Evolutionary conservation across 2,113 vertebrate species (phyloP).

Genomic region (Haemorhous mexicanus): DNA sequence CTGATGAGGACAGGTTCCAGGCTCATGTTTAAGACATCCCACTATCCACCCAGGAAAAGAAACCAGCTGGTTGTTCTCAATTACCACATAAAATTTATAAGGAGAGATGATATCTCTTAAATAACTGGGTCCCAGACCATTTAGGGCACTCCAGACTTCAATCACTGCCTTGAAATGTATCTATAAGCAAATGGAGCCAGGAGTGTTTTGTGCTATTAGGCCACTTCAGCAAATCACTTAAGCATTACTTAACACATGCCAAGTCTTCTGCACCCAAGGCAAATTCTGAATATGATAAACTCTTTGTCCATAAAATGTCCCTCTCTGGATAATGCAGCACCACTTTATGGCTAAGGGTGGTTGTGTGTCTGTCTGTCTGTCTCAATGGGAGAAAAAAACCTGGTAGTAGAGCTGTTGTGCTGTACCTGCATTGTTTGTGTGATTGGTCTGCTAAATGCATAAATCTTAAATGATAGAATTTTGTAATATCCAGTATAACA

Average conservation of each 20-base stretch:
- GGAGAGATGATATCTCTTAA: constrained; percentile 24
- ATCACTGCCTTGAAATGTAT: constrained; percentile 35
- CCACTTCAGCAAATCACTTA: constrained; percentile 44
- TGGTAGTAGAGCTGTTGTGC: background rate
- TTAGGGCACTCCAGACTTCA: constrained; percentile 26
- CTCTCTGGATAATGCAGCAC: background rate
- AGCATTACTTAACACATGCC: constrained; percentile 30
- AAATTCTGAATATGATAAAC: constrained; percentile 16
- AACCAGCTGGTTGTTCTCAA: background rate
- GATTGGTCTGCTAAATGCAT: constrained; percentile 11
- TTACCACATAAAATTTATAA: constrained; percentile 22
- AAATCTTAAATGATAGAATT: constrained; percentile 38
- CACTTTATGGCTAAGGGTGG: background rate
- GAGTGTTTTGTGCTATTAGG: constrained; percentile 45
- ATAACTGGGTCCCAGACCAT: constrained; percentile 2
- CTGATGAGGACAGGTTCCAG: background rate
- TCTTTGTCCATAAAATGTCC: background rate
- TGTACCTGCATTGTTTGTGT: background rate
- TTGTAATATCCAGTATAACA: constrained; percentile 31
- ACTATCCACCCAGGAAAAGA: background rate
- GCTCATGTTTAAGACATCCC: background rate
- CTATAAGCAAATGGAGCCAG: constrained; percentile 44
- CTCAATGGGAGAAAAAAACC: background rate
- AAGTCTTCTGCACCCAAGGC: constrained; percentile 21
- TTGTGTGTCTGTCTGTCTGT: background rate